These are phyloP conservation scores for Rissa tridactyla DNA, from an alignment of 2,113 vertebrate genomes.

Conservation along the genomic window DNA sequence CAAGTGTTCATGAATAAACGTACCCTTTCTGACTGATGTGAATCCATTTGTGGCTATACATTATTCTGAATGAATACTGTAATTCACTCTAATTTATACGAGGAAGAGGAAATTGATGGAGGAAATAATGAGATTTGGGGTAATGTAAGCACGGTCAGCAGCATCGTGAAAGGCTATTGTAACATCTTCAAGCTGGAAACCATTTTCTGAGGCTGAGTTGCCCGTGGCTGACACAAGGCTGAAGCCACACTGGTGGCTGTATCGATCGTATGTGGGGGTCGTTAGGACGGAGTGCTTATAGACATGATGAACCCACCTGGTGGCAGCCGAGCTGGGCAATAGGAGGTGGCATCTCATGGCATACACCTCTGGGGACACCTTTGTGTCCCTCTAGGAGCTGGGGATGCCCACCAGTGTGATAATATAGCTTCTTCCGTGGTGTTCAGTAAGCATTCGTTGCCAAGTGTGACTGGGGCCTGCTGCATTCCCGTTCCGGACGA, in stretches of 20 bases:
- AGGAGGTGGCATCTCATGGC: neutral
- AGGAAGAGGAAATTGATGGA: slow-evolving; percentile 37
- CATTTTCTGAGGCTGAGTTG: neutral
- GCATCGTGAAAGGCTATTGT: neutral
- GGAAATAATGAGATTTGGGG: slow-evolving; percentile 37
- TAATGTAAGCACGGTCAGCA: neutral
- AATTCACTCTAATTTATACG: slow-evolving; percentile 61
- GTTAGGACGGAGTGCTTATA: neutral
- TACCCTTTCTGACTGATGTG: slow-evolving; percentile 44
- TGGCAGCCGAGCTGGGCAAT: neutral
- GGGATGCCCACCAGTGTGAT: neutral
- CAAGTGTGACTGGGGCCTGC: neutral
- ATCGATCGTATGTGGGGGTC: neutral
- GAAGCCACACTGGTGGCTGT: neutral
- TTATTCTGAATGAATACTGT: slow-evolving; percentile 13
- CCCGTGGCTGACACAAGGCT: neutral
- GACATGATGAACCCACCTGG: neutral
- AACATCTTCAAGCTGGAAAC: neutral
- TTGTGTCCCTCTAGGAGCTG: neutral
- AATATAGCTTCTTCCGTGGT: neutral
- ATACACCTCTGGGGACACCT: neutral
- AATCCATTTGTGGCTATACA: slow-evolving; percentile 38
- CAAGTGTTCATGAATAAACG: slow-evolving; percentile 42
- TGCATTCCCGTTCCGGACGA: neutral
- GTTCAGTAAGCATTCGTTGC: neutral